phyloP scores from a whole-genome alignment of 2,888 invertebrate species.

The Chrysina gloriosa region DNA sequence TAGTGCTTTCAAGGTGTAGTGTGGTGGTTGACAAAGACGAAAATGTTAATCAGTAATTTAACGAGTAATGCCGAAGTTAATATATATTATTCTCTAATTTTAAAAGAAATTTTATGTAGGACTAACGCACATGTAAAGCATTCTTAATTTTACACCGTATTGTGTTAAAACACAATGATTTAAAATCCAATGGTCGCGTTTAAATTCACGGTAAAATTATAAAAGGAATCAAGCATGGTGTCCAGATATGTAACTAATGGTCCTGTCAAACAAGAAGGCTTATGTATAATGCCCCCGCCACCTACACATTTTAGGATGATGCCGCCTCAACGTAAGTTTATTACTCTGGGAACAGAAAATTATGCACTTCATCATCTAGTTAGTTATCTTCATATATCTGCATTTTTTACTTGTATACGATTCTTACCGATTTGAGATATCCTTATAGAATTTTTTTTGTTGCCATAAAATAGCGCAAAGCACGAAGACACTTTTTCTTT shows the following conservation, averaged over 20 bases:
- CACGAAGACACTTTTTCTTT: no score
- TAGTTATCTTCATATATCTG: no score
- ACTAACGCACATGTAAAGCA: slow-evolving; percentile 39
- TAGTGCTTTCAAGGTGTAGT: slow-evolving; percentile 46
- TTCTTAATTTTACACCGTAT: slow-evolving; percentile 23
- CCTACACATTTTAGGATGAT: slow-evolving; percentile 61
- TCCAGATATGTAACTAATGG: slow-evolving; percentile 63
- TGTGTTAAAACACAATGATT: slow-evolving; percentile 30
- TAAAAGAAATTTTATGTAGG: slow-evolving; percentile 33
- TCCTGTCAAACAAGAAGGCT: slow-evolving; percentile 63
- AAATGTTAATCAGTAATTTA: slow-evolving; percentile 42
- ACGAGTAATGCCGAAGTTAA: slow-evolving; percentile 26
- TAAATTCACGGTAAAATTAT: slow-evolving; percentile 40
- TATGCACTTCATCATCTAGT: slow-evolving; percentile 6
- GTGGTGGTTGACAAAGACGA: slow-evolving; percentile 46
- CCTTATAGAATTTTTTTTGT: no score
- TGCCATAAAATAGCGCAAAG: no score
- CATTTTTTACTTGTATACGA: no score
- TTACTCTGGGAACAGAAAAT: slow-evolving; percentile 25
- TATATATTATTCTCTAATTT: slow-evolving; percentile 20
- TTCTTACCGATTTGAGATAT: no score
- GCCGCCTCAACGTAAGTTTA: slow-evolving; percentile 59
- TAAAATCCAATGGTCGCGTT: slow-evolving; percentile 35
- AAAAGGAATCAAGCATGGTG: slow-evolving; percentile 57
- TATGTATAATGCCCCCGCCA: slow-evolving; percentile 61